Evolutionary conservation across 2,797 vertebrate species (phyloP).

Genomic region (Urosaurus nigricauda): DNA sequence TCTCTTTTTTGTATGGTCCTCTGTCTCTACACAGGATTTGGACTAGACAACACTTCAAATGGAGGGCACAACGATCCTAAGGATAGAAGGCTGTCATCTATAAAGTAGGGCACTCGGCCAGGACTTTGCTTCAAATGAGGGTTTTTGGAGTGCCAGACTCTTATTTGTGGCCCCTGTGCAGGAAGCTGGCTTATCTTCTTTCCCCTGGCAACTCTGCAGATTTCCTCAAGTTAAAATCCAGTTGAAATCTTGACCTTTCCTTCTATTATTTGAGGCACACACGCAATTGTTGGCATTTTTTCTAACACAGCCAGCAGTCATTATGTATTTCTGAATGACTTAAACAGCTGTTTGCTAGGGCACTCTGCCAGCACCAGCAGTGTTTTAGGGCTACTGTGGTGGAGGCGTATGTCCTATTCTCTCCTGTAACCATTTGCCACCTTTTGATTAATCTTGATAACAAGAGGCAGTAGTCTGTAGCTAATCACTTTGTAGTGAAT

Average conservation of each 20-base stretch:
- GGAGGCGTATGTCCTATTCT: conserved; percentile 18
- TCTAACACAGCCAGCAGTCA: background rate
- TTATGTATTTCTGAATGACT: conserved; percentile 28
- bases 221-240: background rate
- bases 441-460: conserved; percentile 25
- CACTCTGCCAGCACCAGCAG: conserved; percentile 18
- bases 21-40: too few relatives aligned
- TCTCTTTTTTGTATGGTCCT: too few relatives aligned
- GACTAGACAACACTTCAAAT: too few relatives aligned
- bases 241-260: background rate
- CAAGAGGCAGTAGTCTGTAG: background rate
- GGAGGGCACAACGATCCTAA: too few relatives aligned
- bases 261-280: background rate
- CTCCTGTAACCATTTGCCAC: conserved; percentile 22
- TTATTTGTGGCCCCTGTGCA: background rate
- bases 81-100: too few relatives aligned
- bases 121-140: background rate
- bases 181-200: background rate
- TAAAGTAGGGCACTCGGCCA: too few relatives aligned
- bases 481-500: background rate
- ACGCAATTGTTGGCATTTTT: background rate
- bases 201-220: background rate
- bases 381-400: conserved; percentile 6
- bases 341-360: conserved; percentile 20
- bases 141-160: background rate